phyloP scores from a whole-genome alignment of 1,140 invertebrate species.

The Ooceraea biroi region DNA sequence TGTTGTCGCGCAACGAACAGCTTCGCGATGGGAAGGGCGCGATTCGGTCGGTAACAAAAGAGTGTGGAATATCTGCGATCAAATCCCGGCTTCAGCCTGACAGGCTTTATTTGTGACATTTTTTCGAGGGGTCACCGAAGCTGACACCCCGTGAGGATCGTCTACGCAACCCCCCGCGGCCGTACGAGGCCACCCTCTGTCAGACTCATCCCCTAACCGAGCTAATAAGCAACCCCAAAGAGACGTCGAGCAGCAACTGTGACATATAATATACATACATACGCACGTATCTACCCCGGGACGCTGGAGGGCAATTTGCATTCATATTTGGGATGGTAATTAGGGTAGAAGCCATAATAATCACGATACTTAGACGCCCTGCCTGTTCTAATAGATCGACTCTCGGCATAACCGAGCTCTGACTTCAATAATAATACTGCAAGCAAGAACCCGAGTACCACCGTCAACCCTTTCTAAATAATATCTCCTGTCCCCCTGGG shows the following conservation, averaged over 20 bases:
- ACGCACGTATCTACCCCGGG: conserved; percentile 51
- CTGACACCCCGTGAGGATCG: conserved; percentile 65
- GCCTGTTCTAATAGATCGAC: conserved; percentile 58
- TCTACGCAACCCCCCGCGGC: conserved; percentile 36
- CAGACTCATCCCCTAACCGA: conserved; percentile 76
- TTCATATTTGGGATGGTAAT: conserved; percentile 84
- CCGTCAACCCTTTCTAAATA: conserved; percentile 42
- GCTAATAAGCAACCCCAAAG: conserved; percentile 83
- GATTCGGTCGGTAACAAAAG: conserved; percentile 59
- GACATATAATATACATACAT: conserved; percentile 58
- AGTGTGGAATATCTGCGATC: conserved; percentile 71
- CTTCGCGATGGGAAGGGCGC: conserved; percentile 59
- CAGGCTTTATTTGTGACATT: conserved; percentile 80
- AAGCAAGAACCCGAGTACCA: conserved; percentile 32
- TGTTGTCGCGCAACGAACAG: conserved; percentile 23
- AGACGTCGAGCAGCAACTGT: conserved; percentile 72
- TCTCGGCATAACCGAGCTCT: conserved; percentile 54
- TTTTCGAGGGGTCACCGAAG: conserved; percentile 70
- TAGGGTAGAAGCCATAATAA: conserved; percentile 78
- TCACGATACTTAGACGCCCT: conserved; percentile 75
- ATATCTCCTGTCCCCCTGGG: conserved; percentile 19
- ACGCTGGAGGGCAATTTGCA: conserved; percentile 75
- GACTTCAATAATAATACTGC: conserved; percentile 73
- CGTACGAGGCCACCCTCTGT: conserved; percentile 36
- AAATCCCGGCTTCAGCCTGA: conserved; percentile 73